Base-by-base conservation (phyloP, 2,797 vertebrate genomes). In the Kryptolebias ocellatus region DNA sequence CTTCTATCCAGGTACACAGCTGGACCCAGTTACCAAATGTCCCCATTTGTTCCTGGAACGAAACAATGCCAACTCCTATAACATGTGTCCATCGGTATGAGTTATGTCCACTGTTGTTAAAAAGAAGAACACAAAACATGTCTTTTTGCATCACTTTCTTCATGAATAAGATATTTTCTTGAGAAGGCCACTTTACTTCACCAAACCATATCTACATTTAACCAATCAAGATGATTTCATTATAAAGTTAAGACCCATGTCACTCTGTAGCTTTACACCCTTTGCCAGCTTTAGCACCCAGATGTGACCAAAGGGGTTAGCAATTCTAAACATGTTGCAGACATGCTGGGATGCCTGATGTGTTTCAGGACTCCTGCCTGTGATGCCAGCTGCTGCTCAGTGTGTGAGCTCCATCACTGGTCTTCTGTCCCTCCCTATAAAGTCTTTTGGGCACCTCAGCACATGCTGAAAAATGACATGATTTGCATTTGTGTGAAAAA, bases 1-100 rank as follows among this genome's bases (percentile, higher is more conserved):
- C 90, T 92, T 91, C 83, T 61, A 53, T 71, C 85, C 72, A 77
- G 82, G 76, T 65, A 67, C 81, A 73, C 84, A 85, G 76, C 76
- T 84, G 84, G 69, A 67, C 66, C 83, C 63, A 49, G 54, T 74
- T n/a, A 57, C 60, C 71, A n/a, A 39, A 57, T 64, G 56, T 55
- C 57, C 64, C 67, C 75, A 80, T 83, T 80, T 72, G 69, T 84
- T 78, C 55, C 60, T 58, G 12, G 24, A 55, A 77, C 68, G n/a
- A 42, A 45, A 76, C 72, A 78, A 49, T 15, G 49, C 49, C 51
- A 47, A 54, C 39, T 69, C 45, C 20, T 54, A 28, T 15, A n/a
- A n/a, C 14, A 17, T 29, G 53, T 17, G 17, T 47, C 15, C 16
- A 46, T 49, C 45, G n/a, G 16, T 14, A 9, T 54, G 15, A 34